Percentiles rank a stretch among this genome's conserved stretches.
phyloP scores from a whole-genome alignment of 2,888 invertebrate genomes.

The Eudasyphora cyanicolor region DNA sequence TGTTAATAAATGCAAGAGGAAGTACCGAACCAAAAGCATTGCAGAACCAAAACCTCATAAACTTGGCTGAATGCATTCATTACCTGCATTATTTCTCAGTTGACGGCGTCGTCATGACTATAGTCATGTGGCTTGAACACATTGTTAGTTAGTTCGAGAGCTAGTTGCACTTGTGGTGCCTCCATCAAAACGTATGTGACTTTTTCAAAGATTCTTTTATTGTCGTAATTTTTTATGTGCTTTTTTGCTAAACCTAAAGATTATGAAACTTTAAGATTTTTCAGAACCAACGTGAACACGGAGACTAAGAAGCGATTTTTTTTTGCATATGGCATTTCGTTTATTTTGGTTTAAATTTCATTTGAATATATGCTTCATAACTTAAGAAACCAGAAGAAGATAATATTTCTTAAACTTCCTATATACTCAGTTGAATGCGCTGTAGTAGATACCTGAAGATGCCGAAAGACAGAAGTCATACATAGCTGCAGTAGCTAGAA shows the following conservation, averaged over 20 bases:
- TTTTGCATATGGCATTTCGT: background rate
- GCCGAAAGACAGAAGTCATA: background rate
- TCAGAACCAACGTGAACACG: background rate
- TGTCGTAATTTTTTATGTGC: background rate
- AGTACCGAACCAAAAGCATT: too few species aligned
- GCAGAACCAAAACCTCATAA: too few species aligned
- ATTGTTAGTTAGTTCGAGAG: too few species aligned
- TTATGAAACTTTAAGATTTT: background rate
- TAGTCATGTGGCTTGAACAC: too few species aligned
- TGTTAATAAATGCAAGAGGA: too few species aligned
- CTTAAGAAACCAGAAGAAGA: slow-evolving; percentile 21
- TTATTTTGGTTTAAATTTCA: slow-evolving; percentile 8
- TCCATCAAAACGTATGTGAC: slow-evolving; percentile 72
- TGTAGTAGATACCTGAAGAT: too few species aligned
- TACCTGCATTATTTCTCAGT: too few species aligned
- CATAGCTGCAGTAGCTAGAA: too few species aligned
- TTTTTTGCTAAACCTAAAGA: background rate
- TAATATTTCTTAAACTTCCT: background rate
- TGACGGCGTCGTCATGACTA: too few species aligned
- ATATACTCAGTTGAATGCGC: background rate
- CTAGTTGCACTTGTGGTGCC: slow-evolving; percentile 24
- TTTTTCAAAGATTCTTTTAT: slow-evolving; percentile 66
- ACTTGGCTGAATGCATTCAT: too few species aligned
- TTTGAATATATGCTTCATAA: background rate
- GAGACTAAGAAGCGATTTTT: slow-evolving; percentile 11